Percentiles rank a stretch among this genome's conserved stretches.
Conservation (phyloP, 2,888 invertebrate genomes). For the Lycophotia porphyrea region DNA sequence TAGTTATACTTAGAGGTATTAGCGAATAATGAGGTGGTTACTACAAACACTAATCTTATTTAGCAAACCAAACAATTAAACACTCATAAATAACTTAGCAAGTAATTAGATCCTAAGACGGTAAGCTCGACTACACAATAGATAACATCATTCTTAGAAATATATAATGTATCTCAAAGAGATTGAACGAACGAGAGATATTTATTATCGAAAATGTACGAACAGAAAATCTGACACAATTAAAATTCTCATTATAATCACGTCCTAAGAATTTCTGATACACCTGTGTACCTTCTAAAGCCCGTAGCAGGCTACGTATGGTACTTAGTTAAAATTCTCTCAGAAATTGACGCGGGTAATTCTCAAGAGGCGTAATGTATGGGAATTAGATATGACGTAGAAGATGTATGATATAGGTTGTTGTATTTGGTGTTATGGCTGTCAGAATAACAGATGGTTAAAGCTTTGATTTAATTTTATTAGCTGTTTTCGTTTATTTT, state of each 20-base stretch:
- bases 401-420: neutral
- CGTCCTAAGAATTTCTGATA: slow-evolving; percentile 23
- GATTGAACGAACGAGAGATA: neutral
- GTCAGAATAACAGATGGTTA: neutral
- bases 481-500: neutral
- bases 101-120: neutral
- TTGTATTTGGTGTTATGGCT: slow-evolving; percentile 4
- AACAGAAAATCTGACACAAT: neutral
- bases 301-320: neutral
- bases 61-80: slow-evolving; percentile 2
- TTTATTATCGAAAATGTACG: neutral
- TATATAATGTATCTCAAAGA: neutral
- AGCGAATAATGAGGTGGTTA: neutral
- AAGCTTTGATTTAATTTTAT: neutral
- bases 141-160: neutral
- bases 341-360: slow-evolving; percentile 35
- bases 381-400: slow-evolving; percentile 21
- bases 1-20: neutral
- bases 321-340: slow-evolving; percentile 36
- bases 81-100: neutral
- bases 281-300: slow-evolving; percentile 6
- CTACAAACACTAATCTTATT: neutral
- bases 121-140: neutral
- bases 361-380: slow-evolving; percentile 24
- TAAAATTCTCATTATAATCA: slow-evolving; percentile 18